A percentile compares a stretch with the other conserved stretches of the same genome.
These are phyloP conservation scores for Scytalopus superciliaris DNA, from an alignment of 2,113 vertebrate species.

Conservation along the genomic window DNA sequence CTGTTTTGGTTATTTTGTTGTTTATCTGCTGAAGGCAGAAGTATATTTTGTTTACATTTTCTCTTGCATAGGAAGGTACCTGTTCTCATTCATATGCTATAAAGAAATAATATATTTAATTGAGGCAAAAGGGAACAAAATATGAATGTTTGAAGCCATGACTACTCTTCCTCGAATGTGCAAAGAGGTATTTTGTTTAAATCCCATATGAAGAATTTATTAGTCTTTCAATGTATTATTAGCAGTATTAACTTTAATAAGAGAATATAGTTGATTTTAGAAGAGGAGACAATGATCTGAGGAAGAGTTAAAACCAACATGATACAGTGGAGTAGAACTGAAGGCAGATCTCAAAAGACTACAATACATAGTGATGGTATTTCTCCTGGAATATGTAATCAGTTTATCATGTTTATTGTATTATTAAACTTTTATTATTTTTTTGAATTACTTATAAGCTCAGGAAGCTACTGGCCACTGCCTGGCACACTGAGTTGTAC, in stretches of 20 bases:
- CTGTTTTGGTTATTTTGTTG: background rate
- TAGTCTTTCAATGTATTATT: background rate
- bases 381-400: background rate
- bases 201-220: background rate
- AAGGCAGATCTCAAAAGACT: background rate
- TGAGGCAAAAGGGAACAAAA: background rate
- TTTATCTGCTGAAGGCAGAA: background rate
- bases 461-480: background rate
- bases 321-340: background rate
- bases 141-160: background rate
- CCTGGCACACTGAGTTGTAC: background rate
- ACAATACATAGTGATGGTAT: background rate
- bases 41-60: background rate
- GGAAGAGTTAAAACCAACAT: background rate
- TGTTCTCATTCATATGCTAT: background rate
- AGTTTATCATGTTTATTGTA: background rate
- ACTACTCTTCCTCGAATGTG: background rate
- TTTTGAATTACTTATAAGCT: background rate
- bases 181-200: background rate
- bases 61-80: background rate
- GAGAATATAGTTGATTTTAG: background rate
- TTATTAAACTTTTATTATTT: background rate
- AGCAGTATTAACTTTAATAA: background rate
- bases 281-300: background rate
- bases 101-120: background rate